Conservation (phyloP, 2,113 vertebrate species). For the Plectropomus leopardus region DNA sequence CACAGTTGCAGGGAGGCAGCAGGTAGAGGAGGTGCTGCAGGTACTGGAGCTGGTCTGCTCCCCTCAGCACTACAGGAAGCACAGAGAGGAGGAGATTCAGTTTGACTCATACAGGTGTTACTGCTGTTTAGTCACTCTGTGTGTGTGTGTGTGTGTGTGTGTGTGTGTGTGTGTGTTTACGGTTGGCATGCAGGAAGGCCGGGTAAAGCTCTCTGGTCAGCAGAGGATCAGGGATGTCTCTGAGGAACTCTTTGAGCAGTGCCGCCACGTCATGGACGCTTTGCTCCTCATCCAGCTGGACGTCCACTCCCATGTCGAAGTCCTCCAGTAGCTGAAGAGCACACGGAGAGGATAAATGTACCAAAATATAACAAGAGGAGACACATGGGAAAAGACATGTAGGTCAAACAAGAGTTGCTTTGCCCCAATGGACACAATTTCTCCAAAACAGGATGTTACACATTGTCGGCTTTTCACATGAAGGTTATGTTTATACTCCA, state of each 20-base stretch:
- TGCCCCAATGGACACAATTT: not conserved
- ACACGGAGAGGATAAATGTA: not conserved
- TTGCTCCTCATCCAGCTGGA: slow-evolving; percentile 89
- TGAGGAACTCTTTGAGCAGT: slow-evolving; percentile 93
- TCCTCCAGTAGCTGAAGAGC: slow-evolving; percentile 76
- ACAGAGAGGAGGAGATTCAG: not conserved
- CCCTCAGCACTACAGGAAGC: slow-evolving; percentile 83
- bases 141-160: not conserved
- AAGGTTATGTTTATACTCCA: slow-evolving; percentile 33
- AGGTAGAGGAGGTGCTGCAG: slow-evolving; percentile 92
- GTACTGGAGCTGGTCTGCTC: slow-evolving; percentile 83
- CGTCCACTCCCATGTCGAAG: slow-evolving; percentile 81
- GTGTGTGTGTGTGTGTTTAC: slow-evolving; percentile 74
- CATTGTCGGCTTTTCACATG: slow-evolving; percentile 39
- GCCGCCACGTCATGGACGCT: slow-evolving; percentile 93
- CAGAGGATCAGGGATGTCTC: slow-evolving; percentile 91
- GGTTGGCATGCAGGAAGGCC: slow-evolving; percentile 91
- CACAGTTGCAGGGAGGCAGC: slow-evolving; percentile 93
- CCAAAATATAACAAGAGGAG: not conserved
- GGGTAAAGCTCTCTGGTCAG: slow-evolving; percentile 90
- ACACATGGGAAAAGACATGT: not conserved
- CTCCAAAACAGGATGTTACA: slow-evolving; percentile 68
- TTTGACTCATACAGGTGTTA: not conserved
- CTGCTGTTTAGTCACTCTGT: not conserved
- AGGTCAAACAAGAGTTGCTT: not conserved